phyloP scores from a whole-genome alignment of 2,888 invertebrate genomes.

The Mycogona germanica region DNA sequence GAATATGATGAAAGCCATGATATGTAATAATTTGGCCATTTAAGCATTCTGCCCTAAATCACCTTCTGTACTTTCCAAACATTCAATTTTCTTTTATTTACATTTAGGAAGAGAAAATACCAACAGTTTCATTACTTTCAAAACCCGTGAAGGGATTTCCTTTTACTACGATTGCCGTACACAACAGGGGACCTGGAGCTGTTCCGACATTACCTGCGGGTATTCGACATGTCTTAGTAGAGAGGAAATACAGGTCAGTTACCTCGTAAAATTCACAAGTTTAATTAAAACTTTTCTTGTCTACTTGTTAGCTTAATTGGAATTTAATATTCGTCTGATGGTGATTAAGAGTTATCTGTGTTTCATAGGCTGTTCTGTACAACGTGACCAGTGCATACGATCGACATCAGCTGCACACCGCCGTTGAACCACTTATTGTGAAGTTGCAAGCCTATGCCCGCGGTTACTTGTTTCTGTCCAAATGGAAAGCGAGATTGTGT shows the following conservation, averaged over 20 bases:
- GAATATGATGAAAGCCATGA: too few species aligned
- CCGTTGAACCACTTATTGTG: constrained; percentile 36
- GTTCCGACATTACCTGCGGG: background rate
- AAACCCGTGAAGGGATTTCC: background rate
- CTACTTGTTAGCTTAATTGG: too few species aligned
- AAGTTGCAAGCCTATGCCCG: constrained; percentile 47
- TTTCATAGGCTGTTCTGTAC: constrained; percentile 23
- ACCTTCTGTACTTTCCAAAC: too few species aligned
- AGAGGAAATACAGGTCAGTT: constrained; percentile 5
- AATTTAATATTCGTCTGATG: too few species aligned
- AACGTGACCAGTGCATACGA: constrained; percentile 30
- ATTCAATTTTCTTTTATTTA: too few species aligned
- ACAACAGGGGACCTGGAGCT: constrained; percentile 1
- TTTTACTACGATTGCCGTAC: background rate
- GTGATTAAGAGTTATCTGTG: too few species aligned
- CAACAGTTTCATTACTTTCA: background rate
- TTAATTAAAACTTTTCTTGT: too few species aligned
- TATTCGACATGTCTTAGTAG: background rate
- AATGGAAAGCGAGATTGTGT: constrained; percentile 29
- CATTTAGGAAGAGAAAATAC: too few species aligned
- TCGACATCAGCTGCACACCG: constrained; percentile 30
- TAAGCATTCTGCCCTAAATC: too few species aligned
- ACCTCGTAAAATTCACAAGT: background rate
- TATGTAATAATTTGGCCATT: too few species aligned
- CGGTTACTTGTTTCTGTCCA: constrained; percentile 46